These are phyloP conservation scores for Synodontis membranacea DNA, from an alignment of 2,113 vertebrate genomes.

Conservation along the genomic window DNA sequence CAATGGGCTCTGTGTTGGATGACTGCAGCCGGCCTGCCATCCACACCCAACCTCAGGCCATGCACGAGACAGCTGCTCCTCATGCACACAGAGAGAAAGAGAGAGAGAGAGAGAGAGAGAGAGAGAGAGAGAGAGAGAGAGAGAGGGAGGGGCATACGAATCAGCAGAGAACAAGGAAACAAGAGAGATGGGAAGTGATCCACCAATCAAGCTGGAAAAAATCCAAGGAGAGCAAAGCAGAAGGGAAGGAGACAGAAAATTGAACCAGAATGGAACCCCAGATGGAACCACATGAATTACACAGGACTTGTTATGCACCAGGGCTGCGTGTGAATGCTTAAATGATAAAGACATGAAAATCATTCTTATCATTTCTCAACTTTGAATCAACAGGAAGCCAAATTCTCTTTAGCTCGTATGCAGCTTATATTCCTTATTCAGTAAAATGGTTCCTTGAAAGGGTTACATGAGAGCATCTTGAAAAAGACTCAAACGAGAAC, in stretches of 20 bases:
- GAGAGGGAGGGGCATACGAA: conserved; percentile 39
- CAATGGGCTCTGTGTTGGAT: conserved; percentile 72
- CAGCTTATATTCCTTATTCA: background rate
- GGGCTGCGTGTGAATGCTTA: background rate
- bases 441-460: background rate
- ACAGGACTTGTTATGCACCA: background rate
- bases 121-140: conserved; percentile 5
- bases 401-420: background rate
- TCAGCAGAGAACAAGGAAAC: conserved; percentile 41
- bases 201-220: conserved; percentile 26
- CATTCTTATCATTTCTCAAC: background rate
- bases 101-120: background rate
- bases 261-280: background rate
- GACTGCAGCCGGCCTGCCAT: conserved; percentile 65
- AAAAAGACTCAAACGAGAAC: background rate
- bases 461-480: background rate
- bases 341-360: background rate
- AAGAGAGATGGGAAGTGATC: conserved; percentile 49
- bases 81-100: conserved; percentile 29
- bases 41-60: conserved; percentile 66
- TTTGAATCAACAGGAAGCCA: background rate
- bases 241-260: conserved; percentile 17
- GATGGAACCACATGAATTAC: background rate
- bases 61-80: conserved; percentile 77
- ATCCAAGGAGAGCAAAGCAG: conserved; percentile 28